Base-by-base conservation (phyloP, 2,888 invertebrate species). In the Pteria penguin region DNA sequence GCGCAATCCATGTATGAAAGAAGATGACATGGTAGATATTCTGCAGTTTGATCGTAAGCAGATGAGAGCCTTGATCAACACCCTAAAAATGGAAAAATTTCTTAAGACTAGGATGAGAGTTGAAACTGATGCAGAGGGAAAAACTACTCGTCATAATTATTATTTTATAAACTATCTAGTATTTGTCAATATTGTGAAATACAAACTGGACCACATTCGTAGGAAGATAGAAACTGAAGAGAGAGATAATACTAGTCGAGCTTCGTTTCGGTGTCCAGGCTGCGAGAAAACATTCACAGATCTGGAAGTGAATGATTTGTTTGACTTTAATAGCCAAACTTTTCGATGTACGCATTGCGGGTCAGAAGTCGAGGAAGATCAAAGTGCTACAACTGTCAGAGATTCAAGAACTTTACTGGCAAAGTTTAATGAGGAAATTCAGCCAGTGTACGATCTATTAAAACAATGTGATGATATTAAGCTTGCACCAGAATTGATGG, bases 101-200 rank as follows among this genome's bases (percentile, higher is more conserved):
- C 82, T 92, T 29, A 91, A 91, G 80, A 80, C 83, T 18, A 94
- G 97, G 86, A 93, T 98, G 86, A 95, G 96, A 93, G 97, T 98
- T 96, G 98, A 98, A 94, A 98, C 98, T 71, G 97, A 96, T 45
- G 94, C 95, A 0, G 98, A 98, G 93, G 97, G 97, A 3, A 97
- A 97, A 93, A 97, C 97, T 36, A 97, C 97, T 89, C 96, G 97
- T 94, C 97, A 98, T 26, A 98, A 98, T 92, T 98, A 98, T 92
- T 98, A 98, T 92, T 98, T 97, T 90, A 98, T 98, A 86, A 98
- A 98, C 93, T 98, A 98, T 92, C 97, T 97, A 91, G 94, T 94
- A 54, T 98, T 98, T 93, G 98, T 98, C 3, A 98, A 98, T 93
- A 97, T 98, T 18, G 97, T 98, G 0, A 98, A 98, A 93, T 99